A percentile compares a stretch with the other conserved stretches of the same genome.
These are phyloP conservation scores for Caenorhabditis panamensis DNA, from an alignment of 2,888 invertebrate species.

Conservation along the genomic window DNA sequence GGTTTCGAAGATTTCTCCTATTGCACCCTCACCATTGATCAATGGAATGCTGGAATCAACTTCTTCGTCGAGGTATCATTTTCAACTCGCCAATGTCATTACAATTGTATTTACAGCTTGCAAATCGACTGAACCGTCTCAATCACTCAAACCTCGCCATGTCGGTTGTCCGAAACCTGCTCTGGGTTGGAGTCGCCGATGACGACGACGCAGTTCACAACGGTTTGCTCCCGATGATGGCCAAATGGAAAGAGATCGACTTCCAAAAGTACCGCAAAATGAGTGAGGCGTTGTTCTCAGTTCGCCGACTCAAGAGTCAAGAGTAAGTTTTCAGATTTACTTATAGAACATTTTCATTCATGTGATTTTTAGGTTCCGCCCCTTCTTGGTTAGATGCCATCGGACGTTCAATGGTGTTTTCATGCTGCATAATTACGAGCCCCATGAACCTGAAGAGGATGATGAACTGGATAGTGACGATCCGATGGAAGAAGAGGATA, in stretches of 20 bases:
- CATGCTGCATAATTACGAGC: neutral
- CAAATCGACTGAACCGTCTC: constrained; percentile 11
- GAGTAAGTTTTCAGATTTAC: constrained; percentile 10
- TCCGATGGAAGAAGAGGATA: constrained; percentile 24
- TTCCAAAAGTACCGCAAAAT: constrained; percentile 16
- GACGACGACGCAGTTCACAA: constrained; percentile 40
- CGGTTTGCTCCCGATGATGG: constrained; percentile 38
- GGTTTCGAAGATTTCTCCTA: constrained; percentile 2
- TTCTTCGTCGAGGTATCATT: constrained; percentile 41
- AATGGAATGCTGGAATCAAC: constrained; percentile 37
- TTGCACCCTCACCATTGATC: constrained; percentile 9
- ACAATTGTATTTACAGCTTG: constrained; percentile 22
- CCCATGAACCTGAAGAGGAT: constrained; percentile 7
- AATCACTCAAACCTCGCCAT: neutral
- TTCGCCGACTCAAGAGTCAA: constrained; percentile 16
- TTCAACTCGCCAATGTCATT: neutral
- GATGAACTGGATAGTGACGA: constrained; percentile 23
- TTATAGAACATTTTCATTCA: too few species aligned
- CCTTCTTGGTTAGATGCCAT: neutral
- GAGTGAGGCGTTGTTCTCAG: constrained; percentile 34
- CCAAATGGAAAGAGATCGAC: constrained; percentile 24
- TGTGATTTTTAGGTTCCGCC: constrained; percentile 7
- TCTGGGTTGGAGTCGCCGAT: constrained; percentile 37
- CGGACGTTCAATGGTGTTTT: constrained; percentile 8
- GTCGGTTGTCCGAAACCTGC: constrained; percentile 19